These are phyloP conservation scores for Machimus atricapillus DNA, from an alignment of 2,888 invertebrate species.

Conservation along the genomic window DNA sequence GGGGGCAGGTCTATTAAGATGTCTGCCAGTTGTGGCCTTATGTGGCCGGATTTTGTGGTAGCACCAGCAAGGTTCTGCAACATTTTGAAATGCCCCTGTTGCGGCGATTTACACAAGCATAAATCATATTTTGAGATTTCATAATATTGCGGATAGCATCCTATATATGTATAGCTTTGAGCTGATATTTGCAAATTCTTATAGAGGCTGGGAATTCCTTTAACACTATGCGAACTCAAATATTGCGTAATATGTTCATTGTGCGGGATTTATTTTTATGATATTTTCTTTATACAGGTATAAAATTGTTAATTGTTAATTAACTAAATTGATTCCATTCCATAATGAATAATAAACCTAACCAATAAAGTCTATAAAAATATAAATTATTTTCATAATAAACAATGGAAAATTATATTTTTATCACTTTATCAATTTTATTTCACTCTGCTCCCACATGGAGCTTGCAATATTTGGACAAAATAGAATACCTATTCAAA, in stretches of 20 bases:
- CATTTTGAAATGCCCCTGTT: constrained; percentile 13
- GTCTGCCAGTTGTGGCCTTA: neutral
- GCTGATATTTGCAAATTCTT: neutral
- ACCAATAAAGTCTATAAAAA: too few species aligned
- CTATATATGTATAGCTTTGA: neutral
- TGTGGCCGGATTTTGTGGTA: neutral
- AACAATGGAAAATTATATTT: too few species aligned
- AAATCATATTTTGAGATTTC: neutral
- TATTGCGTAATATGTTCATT: neutral
- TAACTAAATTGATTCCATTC: too few species aligned
- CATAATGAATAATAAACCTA: too few species aligned
- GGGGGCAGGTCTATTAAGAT: constrained; percentile 11
- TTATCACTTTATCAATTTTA: too few species aligned
- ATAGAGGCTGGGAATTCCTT: neutral
- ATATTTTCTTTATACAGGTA: neutral
- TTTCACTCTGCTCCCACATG: too few species aligned
- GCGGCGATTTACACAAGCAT: constrained; percentile 8
- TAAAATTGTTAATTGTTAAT: too few species aligned
- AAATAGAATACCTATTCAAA: too few species aligned
- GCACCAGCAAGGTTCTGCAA: neutral
- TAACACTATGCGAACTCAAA: neutral
- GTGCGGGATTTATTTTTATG: neutral
- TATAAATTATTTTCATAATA: too few species aligned
- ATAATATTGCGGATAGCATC: neutral
- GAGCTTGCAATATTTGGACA: too few species aligned